Percentiles rank a stretch among this genome's conserved stretches.
Conservation (phyloP, 2,888 invertebrate genomes). For the Pyrrhosoma nymphula region DNA sequence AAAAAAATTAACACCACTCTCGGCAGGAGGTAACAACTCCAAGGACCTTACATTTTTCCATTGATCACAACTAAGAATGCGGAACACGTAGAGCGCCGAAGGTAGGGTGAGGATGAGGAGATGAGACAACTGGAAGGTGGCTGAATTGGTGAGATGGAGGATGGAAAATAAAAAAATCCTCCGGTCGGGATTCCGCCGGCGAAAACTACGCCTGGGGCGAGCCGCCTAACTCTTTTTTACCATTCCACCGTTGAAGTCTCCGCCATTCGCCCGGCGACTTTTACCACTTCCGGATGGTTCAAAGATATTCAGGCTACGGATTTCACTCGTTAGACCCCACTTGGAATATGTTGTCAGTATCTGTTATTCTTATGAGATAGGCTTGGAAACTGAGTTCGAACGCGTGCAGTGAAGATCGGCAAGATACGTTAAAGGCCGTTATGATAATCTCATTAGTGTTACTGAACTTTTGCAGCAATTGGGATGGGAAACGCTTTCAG, state of each 20-base stretch:
- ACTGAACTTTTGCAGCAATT: too few relatives aligned
- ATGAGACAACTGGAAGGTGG: constrained; percentile 1
- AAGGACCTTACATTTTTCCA: neutral
- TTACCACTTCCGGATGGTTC: neutral
- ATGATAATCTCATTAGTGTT: too few relatives aligned
- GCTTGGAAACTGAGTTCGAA: too few relatives aligned
- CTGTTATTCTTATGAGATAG: too few relatives aligned
- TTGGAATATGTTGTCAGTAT: too few relatives aligned
- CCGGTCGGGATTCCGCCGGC: neutral
- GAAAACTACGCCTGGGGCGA: too few relatives aligned
- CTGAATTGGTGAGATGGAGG: neutral
- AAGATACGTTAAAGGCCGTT: too few relatives aligned
- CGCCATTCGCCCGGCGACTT: neutral
- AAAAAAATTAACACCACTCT: neutral
- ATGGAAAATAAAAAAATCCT: neutral
- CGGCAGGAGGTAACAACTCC: neutral
- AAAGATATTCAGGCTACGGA: too few relatives aligned
- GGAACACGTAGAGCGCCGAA: neutral
- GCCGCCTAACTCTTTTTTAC: neutral
- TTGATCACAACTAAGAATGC: neutral
- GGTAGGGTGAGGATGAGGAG: neutral
- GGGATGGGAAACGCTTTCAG: too few relatives aligned
- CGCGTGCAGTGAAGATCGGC: too few relatives aligned
- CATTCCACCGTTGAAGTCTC: constrained; percentile 44
- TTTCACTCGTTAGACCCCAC: too few relatives aligned